Conservation (phyloP, 2,888 invertebrate species). For the Eledona agricola region DNA sequence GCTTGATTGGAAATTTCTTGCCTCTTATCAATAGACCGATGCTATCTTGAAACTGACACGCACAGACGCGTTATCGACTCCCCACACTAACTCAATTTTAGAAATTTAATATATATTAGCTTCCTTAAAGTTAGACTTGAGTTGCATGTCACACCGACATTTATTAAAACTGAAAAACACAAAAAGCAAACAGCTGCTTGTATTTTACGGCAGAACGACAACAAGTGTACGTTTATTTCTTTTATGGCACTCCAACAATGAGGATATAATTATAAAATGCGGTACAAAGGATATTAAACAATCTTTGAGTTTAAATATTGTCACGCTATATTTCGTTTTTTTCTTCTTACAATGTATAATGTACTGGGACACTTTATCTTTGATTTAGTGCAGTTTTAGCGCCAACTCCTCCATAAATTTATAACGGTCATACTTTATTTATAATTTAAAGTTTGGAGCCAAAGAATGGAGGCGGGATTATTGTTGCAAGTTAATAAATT, state of each 20-base stretch:
- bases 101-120: too few species aligned
- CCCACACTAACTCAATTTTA: too few species aligned
- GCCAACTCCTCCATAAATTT: conserved; percentile 24
- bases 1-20: conserved; percentile 27
- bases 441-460: conserved; percentile 19
- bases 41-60: too few species aligned
- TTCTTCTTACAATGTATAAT: conserved; percentile 11
- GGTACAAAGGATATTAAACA: too few species aligned
- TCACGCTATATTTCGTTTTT: conserved; percentile 4
- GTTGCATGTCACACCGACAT: conserved; percentile 19
- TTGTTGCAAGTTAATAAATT: conserved; percentile 12
- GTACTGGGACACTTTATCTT: conserved; percentile 14
- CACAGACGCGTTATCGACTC: too few species aligned
- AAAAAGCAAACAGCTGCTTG: conserved; percentile 9
- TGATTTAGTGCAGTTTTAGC: conserved; percentile 25
- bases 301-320: too few species aligned
- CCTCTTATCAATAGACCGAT: conserved; percentile 18
- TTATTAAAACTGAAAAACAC: conserved; percentile 8
- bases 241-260: conserved; percentile 4
- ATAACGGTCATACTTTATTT: conserved; percentile 18
- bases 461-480: conserved; percentile 8
- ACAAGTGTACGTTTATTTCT: conserved; percentile 17
- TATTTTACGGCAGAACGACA: conserved; percentile 10
- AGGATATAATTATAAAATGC: neutral
- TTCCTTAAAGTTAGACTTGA: too few species aligned